These are phyloP conservation scores for Semaprochilodus insignis DNA, from an alignment of 2,797 vertebrate genomes.

Conservation along the genomic window DNA sequence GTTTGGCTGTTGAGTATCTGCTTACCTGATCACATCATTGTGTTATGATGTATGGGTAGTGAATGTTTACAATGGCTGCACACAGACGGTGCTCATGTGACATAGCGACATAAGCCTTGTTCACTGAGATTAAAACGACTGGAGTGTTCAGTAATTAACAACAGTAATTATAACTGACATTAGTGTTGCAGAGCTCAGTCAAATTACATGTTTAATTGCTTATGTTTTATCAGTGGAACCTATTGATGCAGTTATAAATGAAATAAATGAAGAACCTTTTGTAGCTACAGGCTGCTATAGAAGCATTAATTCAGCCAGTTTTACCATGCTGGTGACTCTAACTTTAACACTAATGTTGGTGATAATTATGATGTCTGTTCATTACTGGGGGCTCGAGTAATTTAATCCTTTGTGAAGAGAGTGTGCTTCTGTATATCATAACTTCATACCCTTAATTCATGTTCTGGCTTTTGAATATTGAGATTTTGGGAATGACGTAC, in stretches of 20 bases:
- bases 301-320: background rate
- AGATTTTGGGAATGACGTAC: background rate
- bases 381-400: background rate
- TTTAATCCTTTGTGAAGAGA: constrained; percentile 1
- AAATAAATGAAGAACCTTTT: background rate
- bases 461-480: constrained; percentile 2
- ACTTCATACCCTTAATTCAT: constrained; percentile 5
- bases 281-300: background rate
- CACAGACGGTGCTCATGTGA: constrained; percentile 5
- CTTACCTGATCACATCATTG: constrained; percentile 51
- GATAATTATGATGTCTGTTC: background rate
- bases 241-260: background rate
- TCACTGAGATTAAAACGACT: constrained; percentile 3
- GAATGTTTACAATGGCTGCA: constrained; percentile 29
- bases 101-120: constrained; percentile 4
- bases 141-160: constrained; percentile 10
- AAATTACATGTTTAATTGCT: background rate
- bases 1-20: constrained; percentile 59
- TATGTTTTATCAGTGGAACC: background rate
- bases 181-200: background rate
- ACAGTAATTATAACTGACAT: background rate
- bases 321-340: background rate
- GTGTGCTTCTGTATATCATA: constrained; percentile 1
- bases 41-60: constrained; percentile 28
- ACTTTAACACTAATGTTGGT: background rate